phyloP scores from a whole-genome alignment of 2,888 invertebrate genomes.

The Anticlea derivata region DNA sequence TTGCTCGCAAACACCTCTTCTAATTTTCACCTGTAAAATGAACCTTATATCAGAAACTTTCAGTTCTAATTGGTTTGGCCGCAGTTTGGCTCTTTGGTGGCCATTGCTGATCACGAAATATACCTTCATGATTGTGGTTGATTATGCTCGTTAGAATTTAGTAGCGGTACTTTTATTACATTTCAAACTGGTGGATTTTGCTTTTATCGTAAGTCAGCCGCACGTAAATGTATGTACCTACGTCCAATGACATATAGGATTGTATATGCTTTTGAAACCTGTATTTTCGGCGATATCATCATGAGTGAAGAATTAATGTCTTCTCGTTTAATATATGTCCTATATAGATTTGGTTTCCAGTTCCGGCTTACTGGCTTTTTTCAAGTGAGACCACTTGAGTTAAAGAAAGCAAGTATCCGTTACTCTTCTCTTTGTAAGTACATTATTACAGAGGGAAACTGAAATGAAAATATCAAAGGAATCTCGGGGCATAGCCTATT shows the following conservation, averaged over 20 bases:
- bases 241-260: not conserved
- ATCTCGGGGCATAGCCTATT: conserved; percentile 8
- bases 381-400: too few species aligned
- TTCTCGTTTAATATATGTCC: too few species aligned
- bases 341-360: too few species aligned
- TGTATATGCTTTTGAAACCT: too few species aligned
- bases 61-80: not conserved
- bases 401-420: too few species aligned
- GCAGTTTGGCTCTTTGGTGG: conserved; percentile 3
- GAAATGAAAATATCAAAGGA: conserved; percentile 6
- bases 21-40: not conserved
- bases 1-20: not conserved
- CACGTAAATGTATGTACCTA: too few species aligned
- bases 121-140: conserved; percentile 10
- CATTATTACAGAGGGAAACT: not conserved
- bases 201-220: not conserved
- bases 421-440: too few species aligned
- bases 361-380: too few species aligned
- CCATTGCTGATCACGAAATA: conserved; percentile 8
- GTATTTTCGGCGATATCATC: too few species aligned
- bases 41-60: not conserved
- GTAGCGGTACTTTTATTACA: not conserved
- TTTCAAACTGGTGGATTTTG: not conserved
- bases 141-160: conserved; percentile 5
- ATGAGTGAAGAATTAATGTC: too few species aligned